These are phyloP conservation scores for Pyrrhura leucotis DNA, from an alignment of 2,797 vertebrate genomes.

Conservation along the genomic window DNA sequence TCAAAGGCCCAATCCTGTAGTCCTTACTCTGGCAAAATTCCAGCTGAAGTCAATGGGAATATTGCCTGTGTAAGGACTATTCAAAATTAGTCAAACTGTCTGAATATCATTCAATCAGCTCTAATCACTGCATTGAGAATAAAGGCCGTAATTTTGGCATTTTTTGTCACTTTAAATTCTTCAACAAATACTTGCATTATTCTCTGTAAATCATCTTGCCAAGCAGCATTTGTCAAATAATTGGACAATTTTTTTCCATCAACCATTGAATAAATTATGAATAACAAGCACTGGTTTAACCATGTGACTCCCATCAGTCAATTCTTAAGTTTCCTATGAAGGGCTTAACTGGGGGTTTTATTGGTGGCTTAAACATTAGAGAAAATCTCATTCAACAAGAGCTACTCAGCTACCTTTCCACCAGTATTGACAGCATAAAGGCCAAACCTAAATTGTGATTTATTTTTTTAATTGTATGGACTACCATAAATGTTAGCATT, in stretches of 20 bases:
- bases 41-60: slow-evolving; percentile 71
- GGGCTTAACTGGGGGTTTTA: slow-evolving; percentile 43
- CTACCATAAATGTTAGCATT: background rate
- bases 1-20: slow-evolving; percentile 54
- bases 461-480: background rate
- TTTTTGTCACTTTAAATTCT: slow-evolving; percentile 69
- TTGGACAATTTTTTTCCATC: slow-evolving; percentile 71
- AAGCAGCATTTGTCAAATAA: slow-evolving; percentile 71
- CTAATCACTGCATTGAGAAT: slow-evolving; percentile 71
- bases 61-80: slow-evolving; percentile 67
- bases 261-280: slow-evolving; percentile 73
- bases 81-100: slow-evolving; percentile 70
- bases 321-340: slow-evolving; percentile 52
- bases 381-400: slow-evolving; percentile 50
- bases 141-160: slow-evolving; percentile 65
- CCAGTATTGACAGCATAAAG: background rate
- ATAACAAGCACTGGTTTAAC: slow-evolving; percentile 66
- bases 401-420: slow-evolving; percentile 33
- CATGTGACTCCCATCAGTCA: slow-evolving; percentile 65
- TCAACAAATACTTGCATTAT: slow-evolving; percentile 68
- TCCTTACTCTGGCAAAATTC: slow-evolving; percentile 55
- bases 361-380: slow-evolving; percentile 18
- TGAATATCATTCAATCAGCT: slow-evolving; percentile 71
- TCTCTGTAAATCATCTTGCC: slow-evolving; percentile 66
- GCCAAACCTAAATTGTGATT: background rate